Evolutionary conservation across 2,888 invertebrate genomes (phyloP).

Genomic region (Abrostola triplasia): DNA sequence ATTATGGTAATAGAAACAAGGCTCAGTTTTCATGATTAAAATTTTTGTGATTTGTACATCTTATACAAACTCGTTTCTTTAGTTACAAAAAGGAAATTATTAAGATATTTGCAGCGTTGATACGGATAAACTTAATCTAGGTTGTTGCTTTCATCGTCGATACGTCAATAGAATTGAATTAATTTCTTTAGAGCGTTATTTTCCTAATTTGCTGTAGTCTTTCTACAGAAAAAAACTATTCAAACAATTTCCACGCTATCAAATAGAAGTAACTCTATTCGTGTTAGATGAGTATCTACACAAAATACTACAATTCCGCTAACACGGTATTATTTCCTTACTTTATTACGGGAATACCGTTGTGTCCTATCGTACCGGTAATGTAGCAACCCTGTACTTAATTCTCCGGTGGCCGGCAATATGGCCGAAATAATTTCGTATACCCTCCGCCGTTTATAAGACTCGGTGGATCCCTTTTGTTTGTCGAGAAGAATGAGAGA

Average conservation of each 20-base stretch:
- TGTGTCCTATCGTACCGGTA: slow-evolving; percentile 24
- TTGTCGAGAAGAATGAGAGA: slow-evolving; percentile 61
- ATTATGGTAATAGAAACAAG: too few species aligned
- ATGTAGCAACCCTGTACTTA: slow-evolving; percentile 52
- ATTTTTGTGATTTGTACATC: too few species aligned
- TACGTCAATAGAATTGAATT: background rate
- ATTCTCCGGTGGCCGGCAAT: slow-evolving; percentile 72
- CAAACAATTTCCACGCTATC: background rate
- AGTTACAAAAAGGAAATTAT: background rate
- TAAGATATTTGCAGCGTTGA: too few species aligned
- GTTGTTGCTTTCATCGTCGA: background rate
- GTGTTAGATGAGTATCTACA: background rate
- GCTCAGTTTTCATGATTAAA: too few species aligned
- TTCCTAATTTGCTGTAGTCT: background rate
- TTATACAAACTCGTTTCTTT: too few species aligned
- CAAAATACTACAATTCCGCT: slow-evolving; percentile 17
- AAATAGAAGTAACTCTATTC: background rate
- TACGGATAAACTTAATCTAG: too few species aligned
- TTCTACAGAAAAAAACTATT: background rate
- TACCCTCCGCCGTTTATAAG: slow-evolving; percentile 69
- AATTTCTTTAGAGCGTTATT: background rate
- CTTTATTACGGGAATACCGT: slow-evolving; percentile 46
- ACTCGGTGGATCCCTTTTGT: slow-evolving; percentile 71
- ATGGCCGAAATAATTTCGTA: slow-evolving; percentile 76
- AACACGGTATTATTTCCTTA: slow-evolving; percentile 31